Percentiles rank a stretch among this genome's conserved stretches.
Evolutionary conservation across 2,888 invertebrate genomes (phyloP).

Genomic region (Eugnorisma glareosa): DNA sequence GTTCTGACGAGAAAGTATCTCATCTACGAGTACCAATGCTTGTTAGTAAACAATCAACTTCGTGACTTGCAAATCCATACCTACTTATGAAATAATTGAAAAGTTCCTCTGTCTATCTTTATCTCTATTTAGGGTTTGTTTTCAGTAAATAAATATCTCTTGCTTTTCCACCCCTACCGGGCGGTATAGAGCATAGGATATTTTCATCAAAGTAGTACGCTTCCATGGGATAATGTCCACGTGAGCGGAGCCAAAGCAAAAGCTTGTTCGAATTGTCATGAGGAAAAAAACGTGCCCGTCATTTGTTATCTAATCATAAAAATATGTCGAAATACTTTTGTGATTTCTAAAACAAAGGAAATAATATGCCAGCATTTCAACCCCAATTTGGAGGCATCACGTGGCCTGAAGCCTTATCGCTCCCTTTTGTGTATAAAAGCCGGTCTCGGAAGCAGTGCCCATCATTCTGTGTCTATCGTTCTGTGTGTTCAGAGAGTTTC

Average conservation of each 20-base stretch:
- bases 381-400: not conserved
- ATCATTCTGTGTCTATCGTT: not conserved
- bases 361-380: not conserved
- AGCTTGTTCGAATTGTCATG: not conserved
- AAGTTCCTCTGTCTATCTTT: no score
- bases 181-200: not conserved
- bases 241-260: not conserved
- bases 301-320: not conserved
- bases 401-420: not conserved
- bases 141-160: no score
- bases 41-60: not conserved
- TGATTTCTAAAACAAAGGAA: constrained; percentile 16
- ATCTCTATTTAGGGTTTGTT: no score
- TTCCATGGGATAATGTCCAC: not conserved
- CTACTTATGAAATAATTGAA: no score
- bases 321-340: not conserved
- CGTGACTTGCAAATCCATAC: no score
- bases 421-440: constrained; percentile 2
- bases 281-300: not conserved
- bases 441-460: no score
- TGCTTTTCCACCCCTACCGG: not conserved
- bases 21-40: no score
- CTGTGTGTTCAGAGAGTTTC: not conserved
- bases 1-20: no score
- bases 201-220: not conserved